These are phyloP conservation scores for Nothoprocta pentlandii DNA, from an alignment of 2,113 vertebrate genomes.

Conservation along the genomic window DNA sequence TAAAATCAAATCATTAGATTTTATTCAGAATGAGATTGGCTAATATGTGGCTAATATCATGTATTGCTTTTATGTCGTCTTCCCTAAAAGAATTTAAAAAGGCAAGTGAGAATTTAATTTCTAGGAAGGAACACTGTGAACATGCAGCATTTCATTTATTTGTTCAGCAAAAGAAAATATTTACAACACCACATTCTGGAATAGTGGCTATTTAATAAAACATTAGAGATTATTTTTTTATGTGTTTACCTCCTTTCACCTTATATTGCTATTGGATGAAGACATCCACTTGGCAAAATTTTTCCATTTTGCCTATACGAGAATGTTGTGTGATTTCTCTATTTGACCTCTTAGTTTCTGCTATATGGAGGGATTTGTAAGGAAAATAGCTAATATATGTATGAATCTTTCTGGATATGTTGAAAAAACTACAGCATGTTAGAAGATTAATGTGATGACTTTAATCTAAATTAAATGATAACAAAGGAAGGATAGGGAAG, in stretches of 20 bases:
- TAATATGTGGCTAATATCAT: background rate
- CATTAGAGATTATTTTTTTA: background rate
- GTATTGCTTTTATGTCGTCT: background rate
- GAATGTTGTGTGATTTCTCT: background rate
- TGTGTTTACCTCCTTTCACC: background rate
- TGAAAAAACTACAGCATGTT: background rate
- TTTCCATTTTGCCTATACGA: background rate
- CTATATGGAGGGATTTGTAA: background rate
- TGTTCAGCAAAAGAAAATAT: background rate
- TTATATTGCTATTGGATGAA: background rate
- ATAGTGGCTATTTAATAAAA: background rate
- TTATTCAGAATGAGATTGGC: conserved; percentile 17
- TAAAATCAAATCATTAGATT: conserved; percentile 13
- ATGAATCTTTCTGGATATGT: background rate
- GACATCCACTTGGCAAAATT: background rate
- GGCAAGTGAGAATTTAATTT: background rate
- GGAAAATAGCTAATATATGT: background rate
- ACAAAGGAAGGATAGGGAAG: background rate
- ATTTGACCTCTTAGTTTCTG: background rate
- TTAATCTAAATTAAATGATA: background rate
- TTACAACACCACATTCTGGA: background rate
- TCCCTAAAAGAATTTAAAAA: background rate
- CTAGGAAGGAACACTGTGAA: background rate
- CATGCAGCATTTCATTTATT: background rate
- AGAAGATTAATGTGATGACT: background rate